These are phyloP conservation scores for Ailurus styani DNA, from an alignment of 2,113 vertebrate genomes.

Conservation along the genomic window DNA sequence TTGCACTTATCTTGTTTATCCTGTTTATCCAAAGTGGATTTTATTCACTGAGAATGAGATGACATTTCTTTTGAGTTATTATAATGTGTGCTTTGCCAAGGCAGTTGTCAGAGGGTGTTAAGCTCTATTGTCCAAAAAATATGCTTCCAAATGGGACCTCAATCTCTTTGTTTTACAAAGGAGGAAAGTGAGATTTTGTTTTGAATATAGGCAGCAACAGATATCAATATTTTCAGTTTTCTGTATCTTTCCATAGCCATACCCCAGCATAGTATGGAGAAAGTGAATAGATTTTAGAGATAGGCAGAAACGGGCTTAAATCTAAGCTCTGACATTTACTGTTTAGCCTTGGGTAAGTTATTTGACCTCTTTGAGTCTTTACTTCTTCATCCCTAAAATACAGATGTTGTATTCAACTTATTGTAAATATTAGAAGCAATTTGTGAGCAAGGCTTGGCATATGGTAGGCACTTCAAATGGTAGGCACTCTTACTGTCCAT, in stretches of 20 bases:
- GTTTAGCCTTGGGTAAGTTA: neutral
- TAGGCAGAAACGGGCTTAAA: neutral
- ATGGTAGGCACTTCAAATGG: neutral
- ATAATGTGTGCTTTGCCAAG: neutral
- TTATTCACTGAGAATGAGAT: conserved; percentile 17
- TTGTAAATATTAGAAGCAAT: neutral
- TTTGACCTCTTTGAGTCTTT: neutral
- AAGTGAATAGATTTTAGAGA: neutral
- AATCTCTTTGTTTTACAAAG: neutral
- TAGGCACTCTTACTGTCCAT: neutral
- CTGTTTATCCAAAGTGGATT: neutral
- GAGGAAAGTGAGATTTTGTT: neutral
- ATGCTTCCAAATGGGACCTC: neutral
- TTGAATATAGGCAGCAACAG: neutral
- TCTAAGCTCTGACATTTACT: neutral
- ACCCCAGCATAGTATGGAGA: neutral
- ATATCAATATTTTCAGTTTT: neutral
- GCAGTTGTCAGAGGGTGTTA: neutral
- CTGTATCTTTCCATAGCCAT: neutral
- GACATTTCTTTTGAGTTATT: neutral
- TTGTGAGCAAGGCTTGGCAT: neutral
- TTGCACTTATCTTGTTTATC: neutral
- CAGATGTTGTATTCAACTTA: neutral
- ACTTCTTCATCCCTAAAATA: neutral
- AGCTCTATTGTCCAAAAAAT: neutral